A percentile compares a stretch with the other conserved stretches of the same genome.
phyloP scores from a whole-genome alignment of 2,888 invertebrate genomes.

The Rhingia rostrata region DNA sequence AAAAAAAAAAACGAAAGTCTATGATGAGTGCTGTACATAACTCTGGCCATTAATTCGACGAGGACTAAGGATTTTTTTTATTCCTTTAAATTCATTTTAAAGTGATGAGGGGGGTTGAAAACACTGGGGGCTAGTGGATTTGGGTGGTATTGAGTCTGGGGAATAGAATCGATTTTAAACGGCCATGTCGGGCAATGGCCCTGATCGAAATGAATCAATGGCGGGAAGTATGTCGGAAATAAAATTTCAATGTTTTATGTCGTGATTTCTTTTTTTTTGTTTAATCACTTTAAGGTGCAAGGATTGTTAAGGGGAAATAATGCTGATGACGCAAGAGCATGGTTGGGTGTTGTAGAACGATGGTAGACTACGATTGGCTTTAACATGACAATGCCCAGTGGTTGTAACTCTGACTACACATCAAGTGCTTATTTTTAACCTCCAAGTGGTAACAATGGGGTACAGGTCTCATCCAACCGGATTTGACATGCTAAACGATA shows the following conservation, averaged over 20 bases:
- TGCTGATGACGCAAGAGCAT: no score
- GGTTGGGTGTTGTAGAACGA: no score
- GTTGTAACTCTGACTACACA: no score
- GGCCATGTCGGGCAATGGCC: conserved; percentile 72
- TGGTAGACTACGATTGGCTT: no score
- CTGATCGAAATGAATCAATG: conserved; percentile 73
- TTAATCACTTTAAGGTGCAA: not conserved
- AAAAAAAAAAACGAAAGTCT: not conserved
- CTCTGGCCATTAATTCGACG: conserved; percentile 65
- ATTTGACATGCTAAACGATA: no score
- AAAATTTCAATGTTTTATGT: conserved; percentile 20
- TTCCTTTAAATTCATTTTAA: conserved; percentile 51
- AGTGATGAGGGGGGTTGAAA: conserved; percentile 35
- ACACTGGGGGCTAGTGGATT: conserved; percentile 54
- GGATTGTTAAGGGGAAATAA: not conserved
- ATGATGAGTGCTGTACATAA: conserved; percentile 14
- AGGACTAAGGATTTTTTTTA: conserved; percentile 26
- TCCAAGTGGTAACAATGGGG: no score
- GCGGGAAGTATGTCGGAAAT: conserved; percentile 25
- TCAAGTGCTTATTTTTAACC: no score
- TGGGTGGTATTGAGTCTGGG: conserved; percentile 52
- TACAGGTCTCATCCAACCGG: no score
- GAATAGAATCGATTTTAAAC: conserved; percentile 56
- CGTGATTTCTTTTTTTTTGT: not conserved
- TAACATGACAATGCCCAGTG: no score